Evolutionary conservation across 2,888 invertebrate genomes (phyloP).

Genomic region (Nomada lathburiana): DNA sequence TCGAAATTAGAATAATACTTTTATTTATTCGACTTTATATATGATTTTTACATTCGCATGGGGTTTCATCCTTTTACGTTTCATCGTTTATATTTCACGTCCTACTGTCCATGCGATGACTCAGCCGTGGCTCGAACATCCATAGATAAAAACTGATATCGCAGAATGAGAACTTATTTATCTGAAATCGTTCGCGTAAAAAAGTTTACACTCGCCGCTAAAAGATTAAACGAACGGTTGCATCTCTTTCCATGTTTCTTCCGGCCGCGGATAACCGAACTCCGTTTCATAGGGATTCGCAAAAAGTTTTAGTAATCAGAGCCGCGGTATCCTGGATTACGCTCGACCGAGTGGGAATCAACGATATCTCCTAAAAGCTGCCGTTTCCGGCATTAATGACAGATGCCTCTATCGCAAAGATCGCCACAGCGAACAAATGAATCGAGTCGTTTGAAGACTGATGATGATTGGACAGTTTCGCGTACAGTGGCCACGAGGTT

Average conservation of each 20-base stretch:
- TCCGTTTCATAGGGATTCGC: background rate
- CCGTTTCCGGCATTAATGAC: constrained; percentile 62
- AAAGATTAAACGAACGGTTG: background rate
- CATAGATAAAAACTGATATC: background rate
- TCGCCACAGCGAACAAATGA: constrained; percentile 64
- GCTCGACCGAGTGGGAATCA: background rate
- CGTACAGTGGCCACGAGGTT: constrained; percentile 65
- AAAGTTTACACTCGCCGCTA: background rate
- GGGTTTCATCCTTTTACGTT: background rate
- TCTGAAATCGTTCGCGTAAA: background rate
- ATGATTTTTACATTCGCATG: background rate
- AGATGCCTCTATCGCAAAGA: constrained; percentile 70
- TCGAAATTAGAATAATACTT: no score
- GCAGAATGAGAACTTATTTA: background rate
- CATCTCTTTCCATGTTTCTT: background rate
- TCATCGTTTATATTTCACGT: background rate
- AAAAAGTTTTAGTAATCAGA: constrained; percentile 14
- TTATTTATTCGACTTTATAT: no score
- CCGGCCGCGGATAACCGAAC: background rate
- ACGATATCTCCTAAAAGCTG: constrained; percentile 27
- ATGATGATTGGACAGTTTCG: constrained; percentile 80
- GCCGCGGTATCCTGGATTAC: background rate
- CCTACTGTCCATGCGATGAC: background rate
- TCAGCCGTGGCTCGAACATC: background rate
- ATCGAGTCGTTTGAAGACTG: constrained; percentile 67